Conservation (phyloP, 2,888 invertebrate species). For the Euphydryas editha region DNA sequence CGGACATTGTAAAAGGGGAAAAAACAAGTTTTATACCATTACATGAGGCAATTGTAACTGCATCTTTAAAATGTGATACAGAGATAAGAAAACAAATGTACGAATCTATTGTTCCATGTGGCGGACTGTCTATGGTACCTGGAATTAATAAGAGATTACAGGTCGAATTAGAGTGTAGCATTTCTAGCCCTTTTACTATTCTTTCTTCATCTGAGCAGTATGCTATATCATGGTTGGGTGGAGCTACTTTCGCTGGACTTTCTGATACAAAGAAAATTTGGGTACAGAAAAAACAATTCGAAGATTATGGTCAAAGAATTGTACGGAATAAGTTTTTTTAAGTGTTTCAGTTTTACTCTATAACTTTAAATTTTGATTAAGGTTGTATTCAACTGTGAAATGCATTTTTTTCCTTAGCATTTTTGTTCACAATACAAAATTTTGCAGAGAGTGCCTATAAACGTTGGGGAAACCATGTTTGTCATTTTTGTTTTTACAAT, state of each 20-base stretch:
- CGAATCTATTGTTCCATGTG: slow-evolving; percentile 58
- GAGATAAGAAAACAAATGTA: slow-evolving; percentile 56
- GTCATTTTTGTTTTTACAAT: too few relatives aligned
- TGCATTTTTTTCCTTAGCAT: too few relatives aligned
- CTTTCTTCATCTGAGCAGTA: slow-evolving; percentile 57
- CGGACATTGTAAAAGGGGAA: slow-evolving; percentile 50
- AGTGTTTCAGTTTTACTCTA: background rate
- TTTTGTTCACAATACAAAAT: too few relatives aligned
- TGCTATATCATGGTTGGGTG: slow-evolving; percentile 67
- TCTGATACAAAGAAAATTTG: slow-evolving; percentile 56
- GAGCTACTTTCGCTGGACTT: slow-evolving; percentile 66
- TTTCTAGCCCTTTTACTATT: slow-evolving; percentile 51
- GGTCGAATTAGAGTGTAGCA: slow-evolving; percentile 52
- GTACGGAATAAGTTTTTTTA: slow-evolving; percentile 62
- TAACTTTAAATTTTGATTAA: background rate
- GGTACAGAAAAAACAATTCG: slow-evolving; percentile 63
- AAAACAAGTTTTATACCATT: slow-evolving; percentile 50
- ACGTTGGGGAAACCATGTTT: too few relatives aligned
- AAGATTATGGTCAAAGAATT: slow-evolving; percentile 65
- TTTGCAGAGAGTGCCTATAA: too few relatives aligned
- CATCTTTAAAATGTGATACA: slow-evolving; percentile 60
- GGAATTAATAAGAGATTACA: slow-evolving; percentile 58
- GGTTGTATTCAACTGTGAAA: too few relatives aligned
- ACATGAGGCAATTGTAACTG: slow-evolving; percentile 52
- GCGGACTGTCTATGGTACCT: slow-evolving; percentile 60